Percentiles rank a stretch among this genome's conserved stretches.
Conservation (phyloP, 2,113 vertebrate species). For the Paramormyrops kingsleyae region DNA sequence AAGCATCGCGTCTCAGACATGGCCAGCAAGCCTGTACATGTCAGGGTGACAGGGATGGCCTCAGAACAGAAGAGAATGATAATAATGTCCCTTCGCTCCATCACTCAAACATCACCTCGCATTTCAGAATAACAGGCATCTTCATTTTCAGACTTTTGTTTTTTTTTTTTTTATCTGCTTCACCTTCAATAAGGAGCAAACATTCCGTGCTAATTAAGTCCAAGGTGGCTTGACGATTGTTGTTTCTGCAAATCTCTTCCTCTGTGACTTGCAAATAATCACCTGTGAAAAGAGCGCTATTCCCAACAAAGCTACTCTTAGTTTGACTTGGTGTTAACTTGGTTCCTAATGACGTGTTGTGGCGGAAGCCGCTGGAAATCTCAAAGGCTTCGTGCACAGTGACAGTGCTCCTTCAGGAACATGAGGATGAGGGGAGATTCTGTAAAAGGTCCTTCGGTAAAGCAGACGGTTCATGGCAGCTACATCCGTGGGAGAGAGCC, state of each 20-base stretch:
- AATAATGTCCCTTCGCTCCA: not conserved
- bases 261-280: not conserved
- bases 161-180: not conserved
- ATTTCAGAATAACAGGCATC: not conserved
- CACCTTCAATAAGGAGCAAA: not conserved
- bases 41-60: not conserved
- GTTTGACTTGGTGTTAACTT: not conserved
- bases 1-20: conserved; percentile 7
- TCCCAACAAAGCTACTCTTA: not conserved
- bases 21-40: conserved; percentile 14
- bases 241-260: not conserved
- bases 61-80: not conserved
- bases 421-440: not conserved
- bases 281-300: not conserved
- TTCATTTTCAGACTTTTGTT: not conserved
- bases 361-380: not conserved
- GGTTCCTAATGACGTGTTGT: not conserved
- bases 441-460: not conserved
- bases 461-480: not conserved
- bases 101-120: not conserved
- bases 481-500: not conserved
- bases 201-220: not conserved
- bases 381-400: not conserved
- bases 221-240: not conserved
- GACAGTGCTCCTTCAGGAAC: not conserved